These are phyloP conservation scores for Catharus bicknelli DNA, from an alignment of 2,113 vertebrate species.

Conservation along the genomic window DNA sequence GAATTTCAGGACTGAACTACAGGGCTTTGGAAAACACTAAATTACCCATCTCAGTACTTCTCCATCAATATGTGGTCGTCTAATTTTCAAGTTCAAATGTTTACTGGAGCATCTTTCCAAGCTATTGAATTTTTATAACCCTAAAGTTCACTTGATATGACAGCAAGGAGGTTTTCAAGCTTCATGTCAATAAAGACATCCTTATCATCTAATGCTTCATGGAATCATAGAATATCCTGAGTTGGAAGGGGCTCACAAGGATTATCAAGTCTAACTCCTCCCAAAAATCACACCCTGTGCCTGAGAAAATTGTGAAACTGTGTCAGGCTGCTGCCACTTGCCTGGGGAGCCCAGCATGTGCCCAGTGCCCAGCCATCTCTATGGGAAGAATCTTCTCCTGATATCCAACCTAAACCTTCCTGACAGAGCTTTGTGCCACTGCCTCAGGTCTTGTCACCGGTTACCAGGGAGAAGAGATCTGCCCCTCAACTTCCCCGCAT, in stretches of 20 bases:
- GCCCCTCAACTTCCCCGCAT: background rate
- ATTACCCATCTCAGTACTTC: background rate
- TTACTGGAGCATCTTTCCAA: background rate
- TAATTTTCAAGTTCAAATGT: background rate
- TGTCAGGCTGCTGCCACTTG: background rate
- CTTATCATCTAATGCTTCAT: background rate
- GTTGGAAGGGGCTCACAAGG: background rate
- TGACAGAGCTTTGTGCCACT: background rate
- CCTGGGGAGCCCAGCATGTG: too few species aligned
- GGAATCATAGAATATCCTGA: background rate
- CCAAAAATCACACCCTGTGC: background rate
- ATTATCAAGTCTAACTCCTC: background rate
- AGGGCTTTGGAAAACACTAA: background rate
- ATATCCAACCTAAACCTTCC: background rate
- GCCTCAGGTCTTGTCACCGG: background rate
- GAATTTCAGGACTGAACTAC: background rate
- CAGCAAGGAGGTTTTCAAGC: background rate
- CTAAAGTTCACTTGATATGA: background rate
- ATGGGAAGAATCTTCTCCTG: accelerated
- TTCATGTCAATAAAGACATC: background rate
- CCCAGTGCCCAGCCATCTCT: accelerated
- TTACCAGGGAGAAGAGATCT: background rate
- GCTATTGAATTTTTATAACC: background rate
- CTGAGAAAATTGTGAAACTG: background rate
- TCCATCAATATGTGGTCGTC: background rate